phyloP scores from a whole-genome alignment of 1,140 invertebrate species.

The Dinothrombium tinctorium region DNA sequence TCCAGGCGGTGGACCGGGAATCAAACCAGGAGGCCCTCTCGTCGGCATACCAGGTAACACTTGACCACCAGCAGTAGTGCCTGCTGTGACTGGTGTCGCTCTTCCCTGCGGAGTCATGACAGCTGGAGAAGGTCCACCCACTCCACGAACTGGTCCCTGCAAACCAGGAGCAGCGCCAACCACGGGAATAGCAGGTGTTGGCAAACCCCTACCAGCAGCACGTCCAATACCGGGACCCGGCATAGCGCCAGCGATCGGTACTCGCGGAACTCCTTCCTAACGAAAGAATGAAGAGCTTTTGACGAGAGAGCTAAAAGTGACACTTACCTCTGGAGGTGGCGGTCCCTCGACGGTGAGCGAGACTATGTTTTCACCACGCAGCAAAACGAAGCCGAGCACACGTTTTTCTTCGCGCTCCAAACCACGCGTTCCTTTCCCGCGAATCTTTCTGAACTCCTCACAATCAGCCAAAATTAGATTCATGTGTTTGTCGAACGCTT shows the following conservation, averaged over 20 bases:
- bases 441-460: conserved; percentile 79
- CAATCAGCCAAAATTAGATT: conserved; percentile 83
- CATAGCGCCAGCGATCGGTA: conserved; percentile 72
- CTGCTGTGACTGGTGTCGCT: conserved; percentile 34
- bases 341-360: conserved; percentile 95
- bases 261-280: conserved; percentile 73
- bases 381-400: conserved; percentile 75
- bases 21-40: conserved; percentile 32
- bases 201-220: conserved; percentile 67
- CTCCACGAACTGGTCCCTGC: conserved; percentile 72
- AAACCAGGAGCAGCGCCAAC: conserved; percentile 41
- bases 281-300: too few relatives aligned
- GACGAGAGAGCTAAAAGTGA: too few relatives aligned
- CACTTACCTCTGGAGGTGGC: conserved; percentile 90
- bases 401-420: conserved; percentile 81
- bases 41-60: conserved; percentile 41
- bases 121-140: conserved; percentile 76
- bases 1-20: conserved; percentile 32
- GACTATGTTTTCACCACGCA: conserved; percentile 91
- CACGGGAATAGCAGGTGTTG: conserved; percentile 23
- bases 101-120: conserved; percentile 48
- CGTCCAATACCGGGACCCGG: conserved; percentile 63
- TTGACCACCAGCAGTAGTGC: conserved; percentile 24
- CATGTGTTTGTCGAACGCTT: conserved; percentile 88
- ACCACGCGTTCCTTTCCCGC: conserved; percentile 53